These are phyloP conservation scores for Astreopora myriophthalma DNA, from an alignment of 64 coral and sea anemone genomes.

Conservation along the genomic window DNA sequence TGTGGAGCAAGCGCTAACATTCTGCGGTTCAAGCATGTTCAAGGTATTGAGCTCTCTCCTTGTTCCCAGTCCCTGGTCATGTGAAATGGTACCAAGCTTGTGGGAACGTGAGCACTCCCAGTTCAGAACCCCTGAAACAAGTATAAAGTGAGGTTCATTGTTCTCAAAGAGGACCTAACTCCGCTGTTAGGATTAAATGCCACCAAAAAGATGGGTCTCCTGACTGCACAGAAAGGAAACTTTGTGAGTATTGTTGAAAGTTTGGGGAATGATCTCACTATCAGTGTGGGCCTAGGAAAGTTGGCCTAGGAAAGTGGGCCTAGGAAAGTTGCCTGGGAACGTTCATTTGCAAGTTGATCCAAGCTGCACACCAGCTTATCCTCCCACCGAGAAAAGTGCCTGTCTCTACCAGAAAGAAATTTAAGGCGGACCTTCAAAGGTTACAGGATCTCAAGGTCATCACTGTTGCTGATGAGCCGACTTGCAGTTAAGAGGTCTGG, in stretches of 20 bases:
- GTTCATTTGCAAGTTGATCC: neutral
- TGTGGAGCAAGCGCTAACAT: conserved; percentile 43
- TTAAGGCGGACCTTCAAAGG: neutral
- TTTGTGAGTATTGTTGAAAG: neutral
- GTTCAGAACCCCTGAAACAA: conserved; percentile 16
- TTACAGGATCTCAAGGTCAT: neutral
- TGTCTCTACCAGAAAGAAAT: neutral
- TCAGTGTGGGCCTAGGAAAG: too few species aligned
- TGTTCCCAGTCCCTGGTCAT: conserved; percentile 20
- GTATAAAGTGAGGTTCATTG: neutral
- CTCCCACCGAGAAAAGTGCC: conserved; percentile 26
- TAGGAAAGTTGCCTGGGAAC: neutral
- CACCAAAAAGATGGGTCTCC: conserved; percentile 8
- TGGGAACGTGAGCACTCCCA: neutral
- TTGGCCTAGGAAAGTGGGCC: too few species aligned
- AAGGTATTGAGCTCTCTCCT: neutral
- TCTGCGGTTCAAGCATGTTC: neutral
- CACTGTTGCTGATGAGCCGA: neutral
- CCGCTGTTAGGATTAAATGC: conserved; percentile 39
- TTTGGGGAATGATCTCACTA: neutral
- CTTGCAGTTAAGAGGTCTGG: neutral
- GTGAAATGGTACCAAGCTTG: conserved; percentile 45
- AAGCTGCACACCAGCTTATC: neutral
- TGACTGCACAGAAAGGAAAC: neutral
- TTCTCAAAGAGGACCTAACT: conserved; percentile 24